Conservation (phyloP, 2,888 invertebrate genomes). For the Thumatha senex region DNA sequence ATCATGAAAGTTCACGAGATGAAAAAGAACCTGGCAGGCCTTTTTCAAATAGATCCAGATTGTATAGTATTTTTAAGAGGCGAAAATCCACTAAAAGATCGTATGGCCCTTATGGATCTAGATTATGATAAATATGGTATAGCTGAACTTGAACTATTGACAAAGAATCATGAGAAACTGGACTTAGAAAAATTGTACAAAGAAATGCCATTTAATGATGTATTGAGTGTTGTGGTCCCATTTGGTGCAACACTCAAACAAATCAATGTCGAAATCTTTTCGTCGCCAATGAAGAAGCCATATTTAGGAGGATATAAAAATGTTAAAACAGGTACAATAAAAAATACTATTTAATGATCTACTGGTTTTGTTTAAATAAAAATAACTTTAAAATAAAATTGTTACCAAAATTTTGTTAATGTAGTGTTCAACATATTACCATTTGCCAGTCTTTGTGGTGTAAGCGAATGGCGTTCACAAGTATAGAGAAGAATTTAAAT, state of each 20-base stretch:
- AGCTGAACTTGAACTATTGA: slow-evolving; percentile 69
- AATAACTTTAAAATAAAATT: background rate
- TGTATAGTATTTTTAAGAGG: slow-evolving; percentile 76
- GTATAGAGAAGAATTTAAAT: too few species aligned
- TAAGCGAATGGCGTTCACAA: too few species aligned
- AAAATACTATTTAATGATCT: background rate
- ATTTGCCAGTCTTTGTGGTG: too few species aligned
- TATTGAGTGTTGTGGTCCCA: slow-evolving; percentile 71
- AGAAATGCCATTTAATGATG: slow-evolving; percentile 69
- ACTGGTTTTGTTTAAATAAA: background rate
- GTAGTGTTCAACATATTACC: too few species aligned
- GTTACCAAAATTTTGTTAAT: too few species aligned
- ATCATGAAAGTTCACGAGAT: slow-evolving; percentile 82
- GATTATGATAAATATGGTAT: slow-evolving; percentile 79
- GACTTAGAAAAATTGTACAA: slow-evolving; percentile 72
- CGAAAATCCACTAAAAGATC: slow-evolving; percentile 66
- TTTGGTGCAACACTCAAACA: slow-evolving; percentile 65
- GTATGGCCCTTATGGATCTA: slow-evolving; percentile 68
- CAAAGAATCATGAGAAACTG: slow-evolving; percentile 65
- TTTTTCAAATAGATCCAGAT: slow-evolving; percentile 81
- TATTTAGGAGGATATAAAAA: slow-evolving; percentile 92
- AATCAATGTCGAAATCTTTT: slow-evolving; percentile 77
- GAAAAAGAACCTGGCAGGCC: slow-evolving; percentile 83
- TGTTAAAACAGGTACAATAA: slow-evolving; percentile 81
- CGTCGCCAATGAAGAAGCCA: slow-evolving; percentile 86